Evolutionary conservation across 2,797 vertebrate species (phyloP), one percentile per base, ranked within the genome.

Genomic region (Moxostoma hubbsi): DNA sequence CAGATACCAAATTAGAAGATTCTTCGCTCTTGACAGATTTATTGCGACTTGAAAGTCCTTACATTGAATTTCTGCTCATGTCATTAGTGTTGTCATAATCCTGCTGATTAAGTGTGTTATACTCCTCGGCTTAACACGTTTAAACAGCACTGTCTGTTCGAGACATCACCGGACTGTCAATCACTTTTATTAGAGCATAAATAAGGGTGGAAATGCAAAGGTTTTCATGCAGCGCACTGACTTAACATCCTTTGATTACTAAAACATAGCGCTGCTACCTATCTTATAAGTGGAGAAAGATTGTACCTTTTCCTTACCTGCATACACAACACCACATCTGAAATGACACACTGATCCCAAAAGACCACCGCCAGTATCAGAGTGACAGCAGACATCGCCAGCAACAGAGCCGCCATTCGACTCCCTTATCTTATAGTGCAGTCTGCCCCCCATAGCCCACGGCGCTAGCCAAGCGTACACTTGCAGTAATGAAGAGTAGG

Each of bases 401-500:
- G 50, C 58, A 75, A 62, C 72, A 73, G 58, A 65, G 72, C 59
- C 72, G 10, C 15, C 4, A 9, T 11, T 53, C 12, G 46, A 58
- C n/a, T 77, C 45, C 70, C 80, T 83, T 75, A 53, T 83, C 68
- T 84, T 66, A 63, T 54, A 72, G 51, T 70, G 75, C 77, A 77
- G 75, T 71, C 50, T 79, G 72, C 69, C 71, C 71, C 75, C 82
- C 71, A 67, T 82, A 77, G 82, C 84, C 79, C 9, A 51, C 55
- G 58, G 80, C 82, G n/a, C 73, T 71, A 73, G 61, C 66, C 82
- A 79, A 78, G 71, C 73, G 72, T 61, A 74, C 63, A 66, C 66
- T 75, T 73, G 69, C 61, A 68, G 82, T 86, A 86, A 85, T 88
- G 62, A 86, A 80, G 68, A 72, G 69, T 43, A 67, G 61, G 57